Conservation (phyloP, 1,140 invertebrate genomes). For the Dendrolimus punctatus region DNA sequence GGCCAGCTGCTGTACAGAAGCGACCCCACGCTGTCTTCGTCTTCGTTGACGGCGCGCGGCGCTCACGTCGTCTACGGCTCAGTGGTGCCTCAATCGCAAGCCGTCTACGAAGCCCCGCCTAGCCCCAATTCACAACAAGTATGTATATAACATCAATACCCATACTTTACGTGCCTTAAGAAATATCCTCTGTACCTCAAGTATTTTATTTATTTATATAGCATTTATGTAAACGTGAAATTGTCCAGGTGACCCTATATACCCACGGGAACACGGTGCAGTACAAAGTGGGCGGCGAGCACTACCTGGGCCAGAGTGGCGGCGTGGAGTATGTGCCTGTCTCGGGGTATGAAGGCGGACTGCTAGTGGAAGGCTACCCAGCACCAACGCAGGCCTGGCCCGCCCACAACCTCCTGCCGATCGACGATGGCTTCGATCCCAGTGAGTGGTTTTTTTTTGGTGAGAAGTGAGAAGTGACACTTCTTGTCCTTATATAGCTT, state of each 20-base stretch:
- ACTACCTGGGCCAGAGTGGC: conserved; percentile 55
- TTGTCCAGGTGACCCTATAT: conserved; percentile 71
- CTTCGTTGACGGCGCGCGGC: conserved; percentile 59
- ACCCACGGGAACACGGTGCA: conserved; percentile 63
- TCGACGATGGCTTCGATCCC: conserved; percentile 61
- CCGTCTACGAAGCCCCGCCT: conserved; percentile 70
- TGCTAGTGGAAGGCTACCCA: conserved; percentile 57
- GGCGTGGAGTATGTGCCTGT: conserved; percentile 59
- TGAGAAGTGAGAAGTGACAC: too few species aligned
- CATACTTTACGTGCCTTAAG: background rate
- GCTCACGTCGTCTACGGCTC: conserved; percentile 61
- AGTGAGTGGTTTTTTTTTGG: conserved; percentile 23
- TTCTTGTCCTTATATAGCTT: too few species aligned
- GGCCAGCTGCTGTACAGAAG: conserved; percentile 69
- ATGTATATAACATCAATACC: conserved; percentile 3
- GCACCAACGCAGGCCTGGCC: conserved; percentile 50
- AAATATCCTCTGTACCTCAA: background rate
- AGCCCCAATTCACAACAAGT: conserved; percentile 72
- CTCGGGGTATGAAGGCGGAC: conserved; percentile 52
- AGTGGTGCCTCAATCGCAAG: conserved; percentile 45
- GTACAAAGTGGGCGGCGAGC: conserved; percentile 66
- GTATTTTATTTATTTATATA: too few species aligned
- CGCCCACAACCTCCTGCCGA: conserved; percentile 48
- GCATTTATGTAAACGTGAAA: too few species aligned
- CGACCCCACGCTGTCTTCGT: conserved; percentile 73